phyloP scores from a whole-genome alignment of 2,888 invertebrate genomes.

The Drosophila anomalata region DNA sequence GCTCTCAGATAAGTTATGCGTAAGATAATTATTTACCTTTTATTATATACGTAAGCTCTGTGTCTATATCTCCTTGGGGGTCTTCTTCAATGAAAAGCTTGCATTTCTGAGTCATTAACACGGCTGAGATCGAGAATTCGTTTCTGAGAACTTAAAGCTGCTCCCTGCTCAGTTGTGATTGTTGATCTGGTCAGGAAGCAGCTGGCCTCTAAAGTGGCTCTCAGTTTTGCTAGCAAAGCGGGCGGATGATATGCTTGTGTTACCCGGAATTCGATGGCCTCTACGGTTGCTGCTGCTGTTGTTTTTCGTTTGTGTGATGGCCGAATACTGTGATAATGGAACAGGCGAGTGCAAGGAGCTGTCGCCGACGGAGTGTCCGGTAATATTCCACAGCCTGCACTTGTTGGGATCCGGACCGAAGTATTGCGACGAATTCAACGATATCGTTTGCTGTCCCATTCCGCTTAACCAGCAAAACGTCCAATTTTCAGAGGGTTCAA shows the following conservation, averaged over 20 bases:
- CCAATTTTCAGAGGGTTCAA: constrained; percentile 8
- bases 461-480: constrained; percentile 41
- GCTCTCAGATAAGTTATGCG: constrained; percentile 25
- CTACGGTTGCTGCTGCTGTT: constrained; percentile 6
- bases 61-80: background rate
- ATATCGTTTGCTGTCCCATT: constrained; percentile 67
- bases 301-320: background rate
- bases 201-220: constrained; percentile 7
- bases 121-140: constrained; percentile 26
- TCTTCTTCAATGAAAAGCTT: constrained; percentile 22
- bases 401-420: constrained; percentile 54
- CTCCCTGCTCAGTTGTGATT: background rate
- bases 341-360: constrained; percentile 64
- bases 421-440: constrained; percentile 69
- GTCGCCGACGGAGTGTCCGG: constrained; percentile 59
- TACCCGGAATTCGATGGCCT: constrained; percentile 3
- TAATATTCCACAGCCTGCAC: constrained; percentile 61
- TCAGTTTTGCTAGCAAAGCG: constrained; percentile 45
- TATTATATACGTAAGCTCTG: background rate
- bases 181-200: constrained; percentile 8
- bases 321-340: constrained; percentile 64
- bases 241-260: constrained; percentile 39
- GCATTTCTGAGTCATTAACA: constrained; percentile 4
- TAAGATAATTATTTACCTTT: background rate
- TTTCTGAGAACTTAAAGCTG: constrained; percentile 24